Evolutionary conservation across 1,140 invertebrate species (phyloP), one percentile per base, ranked within the genome.

Genomic region (Drosophila prosaltans): DNA sequence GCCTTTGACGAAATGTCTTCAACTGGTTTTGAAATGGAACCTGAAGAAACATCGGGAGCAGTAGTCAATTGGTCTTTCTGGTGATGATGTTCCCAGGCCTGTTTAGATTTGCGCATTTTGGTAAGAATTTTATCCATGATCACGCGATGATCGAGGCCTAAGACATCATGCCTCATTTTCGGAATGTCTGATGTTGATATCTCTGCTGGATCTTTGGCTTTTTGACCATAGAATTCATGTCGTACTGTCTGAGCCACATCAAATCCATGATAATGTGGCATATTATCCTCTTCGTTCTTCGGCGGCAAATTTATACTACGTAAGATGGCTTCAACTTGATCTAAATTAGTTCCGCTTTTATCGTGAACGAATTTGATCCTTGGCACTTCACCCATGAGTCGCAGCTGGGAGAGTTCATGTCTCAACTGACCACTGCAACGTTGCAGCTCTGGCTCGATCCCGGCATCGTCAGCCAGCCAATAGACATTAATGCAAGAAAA

Each of bases 351-450:
- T 69, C 93, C 93, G 10, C 93, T 89, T 69, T 92, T 95, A 92
- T 96, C 95, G 93, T 94, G 94, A 4, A 96, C 93, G 94, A 97
- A 97, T 11, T 93, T 78, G 60, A 97, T 94, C 60, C 93, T 94
- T 7, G 96, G 96, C 11, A 97, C 94, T 48, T 94, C 91, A 3
- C 96, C 96, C 92, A 97, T 95, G 1, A 97, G 81, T 43, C 93
- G 91, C 0, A 96, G 91, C 69, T 95, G 94, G 1, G 95, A 94
- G 8, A 97, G 90, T 84, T 96, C 94, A 86, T 96, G 95, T 41
- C 95, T 93, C 8, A 97, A 78, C 11, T 89, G 77, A 3, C 93
- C 93, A 1, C 94, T 94, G 61, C 93, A 92, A 39, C 92, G 92
- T 36, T 93, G 88, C 2, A 97, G 86, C 1, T 95, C 72, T 28